Evolutionary conservation across 2,797 vertebrate species (phyloP).

Genomic region (Triplophysa yarkandensis): DNA sequence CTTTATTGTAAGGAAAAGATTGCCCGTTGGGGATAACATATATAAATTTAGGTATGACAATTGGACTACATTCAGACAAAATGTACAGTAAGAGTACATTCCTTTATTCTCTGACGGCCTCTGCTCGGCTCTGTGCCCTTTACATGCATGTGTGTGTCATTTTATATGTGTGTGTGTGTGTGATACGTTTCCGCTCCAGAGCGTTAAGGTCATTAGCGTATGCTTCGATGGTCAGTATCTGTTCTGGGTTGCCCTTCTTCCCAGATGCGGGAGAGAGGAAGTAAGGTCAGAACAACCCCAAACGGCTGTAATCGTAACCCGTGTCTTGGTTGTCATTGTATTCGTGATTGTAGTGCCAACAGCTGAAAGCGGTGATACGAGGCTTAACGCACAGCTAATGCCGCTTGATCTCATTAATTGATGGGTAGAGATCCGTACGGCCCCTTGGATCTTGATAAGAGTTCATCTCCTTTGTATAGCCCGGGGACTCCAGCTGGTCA

Average conservation of each 20-base stretch:
- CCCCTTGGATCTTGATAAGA: slow-evolving; percentile 51
- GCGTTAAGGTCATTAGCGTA: slow-evolving; percentile 30
- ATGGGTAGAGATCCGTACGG: slow-evolving; percentile 42
- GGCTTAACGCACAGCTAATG: slow-evolving; percentile 41
- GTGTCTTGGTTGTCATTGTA: slow-evolving; percentile 33
- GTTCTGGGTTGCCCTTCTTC: slow-evolving; percentile 21
- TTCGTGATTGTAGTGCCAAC: slow-evolving; percentile 33
- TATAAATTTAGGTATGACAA: too few species aligned
- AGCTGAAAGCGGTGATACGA: slow-evolving; percentile 43
- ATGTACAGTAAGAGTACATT: too few species aligned
- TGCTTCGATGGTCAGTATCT: slow-evolving; percentile 34
- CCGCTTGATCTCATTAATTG: slow-evolving; percentile 44
- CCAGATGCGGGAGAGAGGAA: slow-evolving; percentile 19
- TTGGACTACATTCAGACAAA: too few species aligned
- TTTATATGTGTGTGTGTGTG: slow-evolving; percentile 40
- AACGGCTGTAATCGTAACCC: slow-evolving; percentile 8
- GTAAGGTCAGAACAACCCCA: not conserved
- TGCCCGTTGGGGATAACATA: too few species aligned
- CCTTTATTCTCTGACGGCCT: too few species aligned
- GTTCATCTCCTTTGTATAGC: slow-evolving; percentile 34
- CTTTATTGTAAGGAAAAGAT: too few species aligned
- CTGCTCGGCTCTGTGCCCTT: not conserved
- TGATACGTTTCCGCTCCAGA: slow-evolving; percentile 39
- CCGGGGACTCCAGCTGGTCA: slow-evolving; percentile 48
- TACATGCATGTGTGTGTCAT: slow-evolving; percentile 45